Evolutionary conservation across 2,113 vertebrate species (phyloP).

Genomic region (Hippopotamus amphibius): DNA sequence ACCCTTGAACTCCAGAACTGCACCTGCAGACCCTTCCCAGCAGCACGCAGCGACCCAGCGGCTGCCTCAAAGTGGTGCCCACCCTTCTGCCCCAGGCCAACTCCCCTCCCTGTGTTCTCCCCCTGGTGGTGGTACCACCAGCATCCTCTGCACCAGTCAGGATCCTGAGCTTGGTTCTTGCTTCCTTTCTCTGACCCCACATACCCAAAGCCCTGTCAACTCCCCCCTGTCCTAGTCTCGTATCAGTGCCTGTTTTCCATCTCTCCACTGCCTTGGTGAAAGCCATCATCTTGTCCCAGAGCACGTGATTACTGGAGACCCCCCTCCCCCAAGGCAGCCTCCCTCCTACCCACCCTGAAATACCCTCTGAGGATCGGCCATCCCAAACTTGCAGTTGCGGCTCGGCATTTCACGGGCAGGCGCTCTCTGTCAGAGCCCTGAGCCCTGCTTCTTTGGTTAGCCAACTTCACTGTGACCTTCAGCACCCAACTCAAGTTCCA

Average conservation of each 20-base stretch:
- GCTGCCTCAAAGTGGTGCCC: not conserved
- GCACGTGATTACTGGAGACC: not conserved
- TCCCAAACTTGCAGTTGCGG: not conserved
- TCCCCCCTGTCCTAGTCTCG: not conserved
- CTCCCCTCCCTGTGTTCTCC: not conserved
- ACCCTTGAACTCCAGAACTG: not conserved
- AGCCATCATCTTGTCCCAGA: not conserved
- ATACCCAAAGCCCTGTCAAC: not conserved
- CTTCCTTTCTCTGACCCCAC: not conserved
- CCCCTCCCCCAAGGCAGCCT: not conserved
- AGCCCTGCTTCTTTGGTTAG: not conserved
- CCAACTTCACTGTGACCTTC: not conserved
- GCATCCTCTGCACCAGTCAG: not conserved
- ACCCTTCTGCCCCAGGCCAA: not conserved
- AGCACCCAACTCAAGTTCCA: not conserved
- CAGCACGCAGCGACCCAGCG: not conserved
- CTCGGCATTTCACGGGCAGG: not conserved
- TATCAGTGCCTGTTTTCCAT: not conserved
- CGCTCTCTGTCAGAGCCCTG: not conserved
- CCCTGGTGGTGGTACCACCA: accelerated
- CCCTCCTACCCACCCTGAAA: too few relatives aligned
- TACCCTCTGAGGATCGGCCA: not conserved
- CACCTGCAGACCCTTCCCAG: not conserved
- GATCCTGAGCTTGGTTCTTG: not conserved
- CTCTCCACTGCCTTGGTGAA: not conserved